Conservation (phyloP, 2,113 vertebrate genomes). For the Tragelaphus strepsiceros region DNA sequence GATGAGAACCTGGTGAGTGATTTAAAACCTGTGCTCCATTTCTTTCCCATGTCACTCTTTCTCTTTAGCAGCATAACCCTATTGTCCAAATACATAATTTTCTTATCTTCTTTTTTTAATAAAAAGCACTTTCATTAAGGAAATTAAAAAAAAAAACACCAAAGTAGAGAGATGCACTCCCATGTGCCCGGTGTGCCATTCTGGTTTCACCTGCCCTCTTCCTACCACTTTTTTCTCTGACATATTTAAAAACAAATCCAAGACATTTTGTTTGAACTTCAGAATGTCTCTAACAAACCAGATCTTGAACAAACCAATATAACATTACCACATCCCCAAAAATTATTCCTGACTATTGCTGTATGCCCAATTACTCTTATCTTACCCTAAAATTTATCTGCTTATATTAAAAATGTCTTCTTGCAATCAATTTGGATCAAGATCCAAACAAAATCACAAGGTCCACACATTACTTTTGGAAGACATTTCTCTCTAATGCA, state of each 20-base stretch:
- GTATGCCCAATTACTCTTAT: not conserved
- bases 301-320: not conserved
- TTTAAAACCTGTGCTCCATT: not conserved
- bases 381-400: not conserved
- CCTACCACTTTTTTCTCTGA: not conserved
- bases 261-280: not conserved
- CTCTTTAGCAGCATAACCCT: not conserved
- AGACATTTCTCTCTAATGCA: not conserved
- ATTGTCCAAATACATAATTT: not conserved
- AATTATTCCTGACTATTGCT: not conserved
- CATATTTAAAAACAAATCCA: conserved; percentile 8
- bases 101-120: not conserved
- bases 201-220: not conserved
- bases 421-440: not conserved
- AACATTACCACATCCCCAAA: not conserved
- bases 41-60: not conserved
- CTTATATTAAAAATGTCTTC: not conserved
- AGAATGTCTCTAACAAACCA: not conserved
- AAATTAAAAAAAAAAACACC: not conserved
- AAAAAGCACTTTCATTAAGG: not conserved
- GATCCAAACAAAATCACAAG: not conserved
- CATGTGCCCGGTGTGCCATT: not conserved
- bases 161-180: not conserved
- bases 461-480: not conserved
- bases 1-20: not conserved